Evolutionary conservation across 2,797 vertebrate genomes (phyloP), one percentile per base, ranked within the genome.

Genomic region (Gobio occitaniae): DNA sequence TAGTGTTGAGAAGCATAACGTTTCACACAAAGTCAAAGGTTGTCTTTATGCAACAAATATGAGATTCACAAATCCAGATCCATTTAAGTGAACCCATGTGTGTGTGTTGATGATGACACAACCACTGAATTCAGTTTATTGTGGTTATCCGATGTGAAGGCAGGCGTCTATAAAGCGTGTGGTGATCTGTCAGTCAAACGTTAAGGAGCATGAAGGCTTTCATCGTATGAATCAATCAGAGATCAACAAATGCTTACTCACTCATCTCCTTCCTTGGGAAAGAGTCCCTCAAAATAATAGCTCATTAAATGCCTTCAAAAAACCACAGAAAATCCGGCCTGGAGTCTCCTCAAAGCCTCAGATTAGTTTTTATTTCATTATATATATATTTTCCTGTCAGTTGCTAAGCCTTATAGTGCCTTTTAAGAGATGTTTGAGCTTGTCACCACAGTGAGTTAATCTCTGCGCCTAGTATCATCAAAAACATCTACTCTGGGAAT

Each of bases 311-410:
- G 74, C 63, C 76, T 54, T 85, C 48, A 78, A 69, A 25, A 88
- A 72, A 38, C 41, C n/a, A 36, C 38, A 52, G 75, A 86, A 79
- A 85, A 85, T 87, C 84, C 36, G 17, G 32, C 48, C 76, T 86
- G 70, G 32, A 75, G 63, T 83, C 80, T 80, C 59, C 48, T 81
- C 61, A 81, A 78, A 86, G 72, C 44, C 84, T 72, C 36, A 50
- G 84, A 86, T 89, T 86, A 80, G 69, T 61, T 89, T 86, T 83
- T 80, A 79, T 87, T 80, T 77, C 69, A 72, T 82, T 81, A 86
- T 66, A 72, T 85, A 81, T 88, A 83, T 82, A 84, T 89, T 87
- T 88, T 85, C 78, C 63, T 89, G 86, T 85, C 80, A 86, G 81
- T 52, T 78, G 19, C 78, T 85, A 86, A 88, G 86, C 85, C 80